A percentile compares a stretch with the other conserved stretches of the same genome.
phyloP scores from a whole-genome alignment of 92 coral and sea anemone species.

The Zoanthus solanderi region DNA sequence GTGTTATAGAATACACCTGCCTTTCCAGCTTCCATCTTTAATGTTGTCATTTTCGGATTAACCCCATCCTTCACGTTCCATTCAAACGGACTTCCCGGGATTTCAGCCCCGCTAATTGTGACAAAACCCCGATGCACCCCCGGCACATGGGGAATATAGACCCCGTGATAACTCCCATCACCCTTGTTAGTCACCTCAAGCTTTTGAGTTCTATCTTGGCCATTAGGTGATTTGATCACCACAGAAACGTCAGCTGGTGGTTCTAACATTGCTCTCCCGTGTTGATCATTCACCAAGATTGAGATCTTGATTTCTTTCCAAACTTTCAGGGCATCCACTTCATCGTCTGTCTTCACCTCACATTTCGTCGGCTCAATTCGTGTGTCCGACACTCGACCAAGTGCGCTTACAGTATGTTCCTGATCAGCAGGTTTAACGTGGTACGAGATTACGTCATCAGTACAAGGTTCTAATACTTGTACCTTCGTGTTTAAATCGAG shows the following conservation, averaged over 20 bases:
- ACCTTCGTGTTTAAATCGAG: neutral
- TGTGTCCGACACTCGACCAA: slow-evolving; percentile 1
- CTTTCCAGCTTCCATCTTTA: neutral
- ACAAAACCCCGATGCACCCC: neutral
- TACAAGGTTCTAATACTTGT: neutral
- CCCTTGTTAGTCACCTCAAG: slow-evolving; percentile 6
- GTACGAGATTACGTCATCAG: slow-evolving; percentile 8
- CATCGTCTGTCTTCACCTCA: neutral
- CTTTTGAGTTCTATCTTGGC: neutral
- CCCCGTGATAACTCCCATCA: neutral
- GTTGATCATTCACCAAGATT: neutral
- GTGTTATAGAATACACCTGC: neutral
- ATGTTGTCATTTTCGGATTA: neutral
- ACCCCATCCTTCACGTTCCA: neutral
- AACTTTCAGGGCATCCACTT: neutral
- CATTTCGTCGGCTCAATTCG: neutral
- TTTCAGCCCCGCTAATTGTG: neutral
- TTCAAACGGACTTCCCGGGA: slow-evolving; percentile 11
- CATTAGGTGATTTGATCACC: neutral
- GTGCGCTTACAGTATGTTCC: neutral
- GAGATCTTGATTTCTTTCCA: neutral
- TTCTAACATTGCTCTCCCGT: neutral
- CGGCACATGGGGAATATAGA: neutral
- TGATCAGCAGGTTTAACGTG: neutral
- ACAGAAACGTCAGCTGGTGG: neutral